A percentile compares a stretch with the other conserved stretches of the same genome.
phyloP scores from a whole-genome alignment of 2,888 invertebrate genomes.

The Ashinkailepas kermadecensis region DNA sequence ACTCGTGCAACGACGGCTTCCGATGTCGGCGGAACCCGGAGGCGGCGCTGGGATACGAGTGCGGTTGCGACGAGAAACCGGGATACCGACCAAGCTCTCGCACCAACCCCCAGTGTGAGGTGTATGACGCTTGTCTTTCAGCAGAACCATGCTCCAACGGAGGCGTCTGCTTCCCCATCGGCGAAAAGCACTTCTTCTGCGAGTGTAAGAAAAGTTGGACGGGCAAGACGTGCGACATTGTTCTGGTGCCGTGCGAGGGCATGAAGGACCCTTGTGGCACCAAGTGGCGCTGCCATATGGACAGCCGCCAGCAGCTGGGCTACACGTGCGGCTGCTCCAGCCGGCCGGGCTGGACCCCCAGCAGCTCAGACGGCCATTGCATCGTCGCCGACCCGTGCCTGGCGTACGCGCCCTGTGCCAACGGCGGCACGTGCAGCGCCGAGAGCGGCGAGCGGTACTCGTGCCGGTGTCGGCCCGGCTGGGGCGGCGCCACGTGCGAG shows the following conservation, averaged over 20 bases:
- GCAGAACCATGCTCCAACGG: not conserved
- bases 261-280: not conserved
- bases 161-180: not conserved
- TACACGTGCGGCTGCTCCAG: not conserved
- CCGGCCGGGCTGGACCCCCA: not conserved
- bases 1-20: conserved; percentile 2
- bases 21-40: not conserved
- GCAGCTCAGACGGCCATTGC: not conserved
- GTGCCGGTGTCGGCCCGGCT: conserved; percentile 1
- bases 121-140: not conserved
- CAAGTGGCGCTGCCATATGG: conserved; percentile 4
- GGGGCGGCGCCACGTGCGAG: conserved; percentile 6
- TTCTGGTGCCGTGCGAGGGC: not conserved
- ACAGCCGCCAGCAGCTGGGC: not conserved
- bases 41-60: not conserved
- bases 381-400: not conserved
- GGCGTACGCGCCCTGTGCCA: not conserved
- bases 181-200: not conserved
- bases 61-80: not conserved
- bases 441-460: not conserved
- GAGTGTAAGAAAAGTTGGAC: conserved; percentile 13
- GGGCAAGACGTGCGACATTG: not conserved
- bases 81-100: not conserved
- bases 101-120: not conserved
- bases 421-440: conserved; percentile 1